Evolutionary conservation across 2,113 vertebrate species (phyloP).

Genomic region (Paralichthys olivaceus): DNA sequence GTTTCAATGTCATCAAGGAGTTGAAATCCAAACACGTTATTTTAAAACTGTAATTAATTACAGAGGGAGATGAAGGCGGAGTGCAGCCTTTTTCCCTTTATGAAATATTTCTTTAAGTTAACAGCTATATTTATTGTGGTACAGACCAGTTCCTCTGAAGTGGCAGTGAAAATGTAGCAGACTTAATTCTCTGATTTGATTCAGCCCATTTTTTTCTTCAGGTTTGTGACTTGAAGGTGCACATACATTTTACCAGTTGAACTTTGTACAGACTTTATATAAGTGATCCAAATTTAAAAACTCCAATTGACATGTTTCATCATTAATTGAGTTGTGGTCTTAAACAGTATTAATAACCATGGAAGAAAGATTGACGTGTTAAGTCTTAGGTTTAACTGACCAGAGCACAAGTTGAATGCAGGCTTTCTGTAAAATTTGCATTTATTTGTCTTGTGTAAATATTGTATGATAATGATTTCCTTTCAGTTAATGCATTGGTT

Average conservation of each 20-base stretch:
- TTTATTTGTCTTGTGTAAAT: conserved; percentile 65
- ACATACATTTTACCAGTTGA: not conserved
- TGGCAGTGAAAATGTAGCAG: not conserved
- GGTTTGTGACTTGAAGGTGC: not conserved
- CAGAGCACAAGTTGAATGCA: conserved; percentile 1
- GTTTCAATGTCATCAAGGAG: conserved; percentile 4
- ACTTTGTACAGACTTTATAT: not conserved
- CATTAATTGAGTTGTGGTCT: not conserved
- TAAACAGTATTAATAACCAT: conserved; percentile 35
- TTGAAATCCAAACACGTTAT: conserved; percentile 2
- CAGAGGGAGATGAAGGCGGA: not conserved
- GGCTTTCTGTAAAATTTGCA: conserved; percentile 31
- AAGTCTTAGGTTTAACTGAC: conserved; percentile 11
- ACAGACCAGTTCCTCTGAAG: not conserved
- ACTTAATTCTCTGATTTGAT: not conserved
- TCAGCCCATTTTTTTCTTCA: not conserved
- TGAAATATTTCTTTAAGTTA: conserved; percentile 1
- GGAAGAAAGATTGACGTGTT: conserved; percentile 31
- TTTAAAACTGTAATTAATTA: conserved; percentile 1
- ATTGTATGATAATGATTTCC: conserved; percentile 60
- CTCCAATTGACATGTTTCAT: not conserved
- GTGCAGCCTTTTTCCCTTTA: not conserved
- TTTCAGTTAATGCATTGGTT: conserved; percentile 33
- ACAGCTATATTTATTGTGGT: not conserved
- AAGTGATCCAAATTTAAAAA: not conserved